A percentile compares a stretch with the other conserved stretches of the same genome.
Evolutionary conservation across 2,797 vertebrate genomes (phyloP).

Genomic region (Eidolon dupreanum): DNA sequence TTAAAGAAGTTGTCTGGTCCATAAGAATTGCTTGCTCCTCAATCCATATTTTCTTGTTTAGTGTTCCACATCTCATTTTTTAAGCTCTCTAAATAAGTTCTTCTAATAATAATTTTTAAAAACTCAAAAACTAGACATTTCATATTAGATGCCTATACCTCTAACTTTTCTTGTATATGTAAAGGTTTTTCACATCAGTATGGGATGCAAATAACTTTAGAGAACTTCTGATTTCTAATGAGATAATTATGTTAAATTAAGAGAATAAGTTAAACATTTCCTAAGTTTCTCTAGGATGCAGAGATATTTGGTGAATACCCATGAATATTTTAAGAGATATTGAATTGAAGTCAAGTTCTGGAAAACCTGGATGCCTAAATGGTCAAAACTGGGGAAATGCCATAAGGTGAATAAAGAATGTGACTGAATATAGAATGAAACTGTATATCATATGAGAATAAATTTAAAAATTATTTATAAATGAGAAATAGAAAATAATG

Average conservation of each 20-base stretch:
- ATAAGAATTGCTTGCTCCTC: background rate
- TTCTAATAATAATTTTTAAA: background rate
- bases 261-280: background rate
- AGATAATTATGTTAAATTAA: background rate
- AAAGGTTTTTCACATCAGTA: background rate
- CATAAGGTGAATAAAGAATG: background rate
- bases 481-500: background rate
- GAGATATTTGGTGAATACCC: background rate
- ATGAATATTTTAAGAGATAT: background rate
- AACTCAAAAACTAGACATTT: background rate
- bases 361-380: background rate
- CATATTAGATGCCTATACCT: background rate
- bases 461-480: slow-evolving; percentile 21
- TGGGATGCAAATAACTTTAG: background rate
- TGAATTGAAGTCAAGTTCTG: background rate
- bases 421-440: background rate
- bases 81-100: slow-evolving; percentile 10
- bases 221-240: background rate
- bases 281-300: background rate
- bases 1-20: background rate
- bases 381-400: background rate
- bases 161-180: background rate
- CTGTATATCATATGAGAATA: background rate
- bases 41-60: background rate
- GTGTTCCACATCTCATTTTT: too few relatives aligned